A percentile compares a stretch with the other conserved stretches of the same genome.
phyloP scores from a whole-genome alignment of 2,888 invertebrate genomes.

The Dasysyrphus tricinctus region DNA sequence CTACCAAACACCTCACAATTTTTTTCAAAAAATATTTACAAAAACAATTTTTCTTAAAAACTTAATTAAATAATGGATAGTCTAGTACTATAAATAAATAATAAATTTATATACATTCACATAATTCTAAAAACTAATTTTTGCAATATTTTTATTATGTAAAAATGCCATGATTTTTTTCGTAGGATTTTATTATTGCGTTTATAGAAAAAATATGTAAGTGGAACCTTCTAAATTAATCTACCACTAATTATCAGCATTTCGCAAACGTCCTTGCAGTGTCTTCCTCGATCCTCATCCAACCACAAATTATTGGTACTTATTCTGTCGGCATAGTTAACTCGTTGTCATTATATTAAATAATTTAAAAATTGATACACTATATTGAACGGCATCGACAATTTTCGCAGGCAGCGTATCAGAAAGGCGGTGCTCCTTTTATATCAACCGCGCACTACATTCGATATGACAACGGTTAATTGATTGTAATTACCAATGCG shows the following conservation, averaged over 20 bases:
- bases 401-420: slow-evolving; percentile 3
- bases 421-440: slow-evolving; percentile 64
- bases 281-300: slow-evolving; percentile 65
- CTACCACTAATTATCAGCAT: slow-evolving; percentile 57
- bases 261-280: slow-evolving; percentile 70
- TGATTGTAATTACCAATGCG: slow-evolving; percentile 71
- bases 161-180: no score
- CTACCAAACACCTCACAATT: no score
- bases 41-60: no score
- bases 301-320: slow-evolving; percentile 75
- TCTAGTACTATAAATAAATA: no score
- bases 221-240: slow-evolving; percentile 7
- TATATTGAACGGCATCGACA: slow-evolving; percentile 69
- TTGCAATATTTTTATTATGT: no score
- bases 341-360: slow-evolving; percentile 73
- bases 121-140: no score
- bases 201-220: background rate
- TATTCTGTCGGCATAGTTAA: slow-evolving; percentile 71
- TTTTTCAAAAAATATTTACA: no score
- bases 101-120: no score
- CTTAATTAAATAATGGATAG: no score
- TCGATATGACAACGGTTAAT: slow-evolving; percentile 75
- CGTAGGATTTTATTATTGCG: background rate
- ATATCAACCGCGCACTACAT: slow-evolving; percentile 67
- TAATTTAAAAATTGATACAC: slow-evolving; percentile 74